Evolutionary conservation across 2,888 invertebrate genomes (phyloP).

Genomic region (Napeogenes inachia): DNA sequence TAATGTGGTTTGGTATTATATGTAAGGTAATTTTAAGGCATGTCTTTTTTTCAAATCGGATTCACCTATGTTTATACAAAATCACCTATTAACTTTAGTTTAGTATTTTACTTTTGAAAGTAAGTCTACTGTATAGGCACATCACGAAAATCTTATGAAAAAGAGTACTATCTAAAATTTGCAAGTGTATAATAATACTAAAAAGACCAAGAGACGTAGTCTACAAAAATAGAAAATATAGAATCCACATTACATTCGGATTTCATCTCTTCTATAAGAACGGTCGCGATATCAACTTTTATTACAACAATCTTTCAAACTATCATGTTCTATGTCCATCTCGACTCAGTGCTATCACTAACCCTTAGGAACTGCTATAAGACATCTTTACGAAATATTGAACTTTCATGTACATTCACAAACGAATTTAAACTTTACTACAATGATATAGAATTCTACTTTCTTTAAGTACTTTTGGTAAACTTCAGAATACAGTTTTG

Average conservation of each 20-base stretch:
- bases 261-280: slow-evolving; percentile 12
- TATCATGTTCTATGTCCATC: slow-evolving; percentile 30
- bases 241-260: slow-evolving; percentile 17
- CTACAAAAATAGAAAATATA: slow-evolving; percentile 6
- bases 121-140: too few species aligned
- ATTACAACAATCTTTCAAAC: slow-evolving; percentile 30
- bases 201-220: background rate
- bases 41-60: too few species aligned
- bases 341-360: slow-evolving; percentile 33
- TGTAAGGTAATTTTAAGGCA: too few species aligned
- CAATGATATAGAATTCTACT: slow-evolving; percentile 24
- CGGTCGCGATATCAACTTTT: slow-evolving; percentile 24
- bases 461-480: slow-evolving; percentile 13
- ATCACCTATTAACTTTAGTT: too few species aligned
- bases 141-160: too few species aligned
- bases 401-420: slow-evolving; percentile 30
- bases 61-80: too few species aligned
- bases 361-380: slow-evolving; percentile 37
- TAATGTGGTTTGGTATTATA: too few species aligned
- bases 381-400: slow-evolving; percentile 57
- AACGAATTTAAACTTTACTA: slow-evolving; percentile 9
- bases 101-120: too few species aligned
- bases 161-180: too few species aligned
- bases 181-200: background rate
- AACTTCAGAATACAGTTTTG: slow-evolving; percentile 22